Conservation (phyloP, 2,113 vertebrate genomes). For the Chinchilla lanigera region DNA sequence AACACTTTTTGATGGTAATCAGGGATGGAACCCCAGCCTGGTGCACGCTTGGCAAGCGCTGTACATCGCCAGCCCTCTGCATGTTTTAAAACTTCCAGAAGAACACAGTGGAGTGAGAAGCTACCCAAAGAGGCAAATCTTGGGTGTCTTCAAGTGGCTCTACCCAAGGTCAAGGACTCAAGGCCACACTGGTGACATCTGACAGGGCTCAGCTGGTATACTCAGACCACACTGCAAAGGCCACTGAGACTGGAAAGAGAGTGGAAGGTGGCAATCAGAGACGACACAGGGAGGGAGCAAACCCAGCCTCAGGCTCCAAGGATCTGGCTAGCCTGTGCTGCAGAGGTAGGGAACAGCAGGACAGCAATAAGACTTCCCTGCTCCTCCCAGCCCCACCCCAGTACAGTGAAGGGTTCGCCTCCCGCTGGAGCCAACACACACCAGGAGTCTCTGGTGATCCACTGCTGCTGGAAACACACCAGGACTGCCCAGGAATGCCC, state of each 20-base stretch:
- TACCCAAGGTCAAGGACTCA: rapidly evolving
- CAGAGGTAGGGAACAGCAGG: background rate
- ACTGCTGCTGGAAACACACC: background rate
- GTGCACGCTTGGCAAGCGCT: background rate
- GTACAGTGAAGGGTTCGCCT: background rate
- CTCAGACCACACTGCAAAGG: background rate
- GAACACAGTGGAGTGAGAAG: rapidly evolving
- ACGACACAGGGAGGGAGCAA: no score
- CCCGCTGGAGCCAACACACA: background rate
- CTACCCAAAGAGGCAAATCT: rapidly evolving
- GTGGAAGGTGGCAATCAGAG: background rate
- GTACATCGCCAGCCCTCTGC: background rate
- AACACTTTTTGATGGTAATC: background rate
- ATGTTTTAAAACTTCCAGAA: background rate
- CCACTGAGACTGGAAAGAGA: rapidly evolving
- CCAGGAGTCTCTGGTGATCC: background rate
- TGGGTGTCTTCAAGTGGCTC: rapidly evolving
- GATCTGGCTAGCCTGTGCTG: background rate
- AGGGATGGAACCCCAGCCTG: background rate
- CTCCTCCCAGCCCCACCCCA: background rate
- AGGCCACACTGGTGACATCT: rapidly evolving
- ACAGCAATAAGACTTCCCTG: background rate
- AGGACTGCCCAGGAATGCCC: background rate
- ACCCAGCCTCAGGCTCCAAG: background rate
- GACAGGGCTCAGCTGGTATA: background rate